These are phyloP conservation scores for Sebastes melanostomus DNA, from an alignment of 2,797 vertebrate species.

Conservation along the genomic window DNA sequence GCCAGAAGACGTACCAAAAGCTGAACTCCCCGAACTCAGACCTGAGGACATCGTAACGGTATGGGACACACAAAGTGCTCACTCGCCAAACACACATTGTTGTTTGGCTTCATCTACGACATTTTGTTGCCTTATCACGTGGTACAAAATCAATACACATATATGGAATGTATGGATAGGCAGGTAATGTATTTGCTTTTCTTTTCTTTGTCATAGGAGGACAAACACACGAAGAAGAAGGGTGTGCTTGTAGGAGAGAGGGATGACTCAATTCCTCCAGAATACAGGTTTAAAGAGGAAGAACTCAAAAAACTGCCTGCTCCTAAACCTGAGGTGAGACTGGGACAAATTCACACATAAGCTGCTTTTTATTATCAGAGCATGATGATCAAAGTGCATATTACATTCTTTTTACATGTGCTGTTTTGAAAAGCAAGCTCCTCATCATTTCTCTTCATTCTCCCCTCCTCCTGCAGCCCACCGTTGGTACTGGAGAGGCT, in stretches of 20 bases:
- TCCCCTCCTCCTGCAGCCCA: constrained; percentile 52
- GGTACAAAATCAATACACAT: background rate
- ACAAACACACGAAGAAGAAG: constrained; percentile 58
- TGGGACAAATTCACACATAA: background rate
- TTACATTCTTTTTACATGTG: background rate
- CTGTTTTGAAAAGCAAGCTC: background rate
- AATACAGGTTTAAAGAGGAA: constrained; percentile 72
- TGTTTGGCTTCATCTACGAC: background rate
- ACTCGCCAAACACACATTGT: background rate
- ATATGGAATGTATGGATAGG: background rate
- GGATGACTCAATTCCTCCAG: constrained; percentile 72
- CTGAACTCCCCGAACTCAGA: constrained; percentile 68
- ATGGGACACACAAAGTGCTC: background rate
- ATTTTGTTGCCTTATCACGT: background rate
- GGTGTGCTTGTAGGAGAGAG: constrained; percentile 77
- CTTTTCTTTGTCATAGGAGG: constrained; percentile 57
- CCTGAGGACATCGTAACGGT: constrained; percentile 79
- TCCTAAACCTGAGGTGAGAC: constrained; percentile 75
- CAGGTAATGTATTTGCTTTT: background rate
- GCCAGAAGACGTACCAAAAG: constrained; percentile 53
- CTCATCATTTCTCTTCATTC: background rate
- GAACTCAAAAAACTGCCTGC: constrained; percentile 69
- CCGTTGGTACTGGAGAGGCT: constrained; percentile 56
- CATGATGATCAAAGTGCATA: background rate
- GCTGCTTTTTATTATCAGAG: background rate